Evolutionary conservation across 30 jellyfish, hydroid and myxozoan species (phyloP), one percentile per base, ranked within the genome.

Genomic region (Aurelia aurita complex sp. Pacific): DNA sequence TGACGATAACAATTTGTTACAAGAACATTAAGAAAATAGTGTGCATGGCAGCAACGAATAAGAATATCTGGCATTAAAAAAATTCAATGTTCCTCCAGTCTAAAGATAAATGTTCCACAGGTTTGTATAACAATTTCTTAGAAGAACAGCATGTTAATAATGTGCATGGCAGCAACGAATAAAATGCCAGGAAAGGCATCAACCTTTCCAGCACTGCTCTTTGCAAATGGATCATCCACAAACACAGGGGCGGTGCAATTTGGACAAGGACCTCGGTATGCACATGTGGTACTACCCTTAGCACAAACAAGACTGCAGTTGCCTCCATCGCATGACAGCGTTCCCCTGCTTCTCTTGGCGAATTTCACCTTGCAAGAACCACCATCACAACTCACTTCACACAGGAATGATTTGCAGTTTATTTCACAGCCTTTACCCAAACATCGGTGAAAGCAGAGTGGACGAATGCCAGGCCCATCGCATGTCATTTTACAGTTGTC

Each of bases 401-500:
- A 80, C 12, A 54, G 10, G 2, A 15, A 15, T 15, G 90, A 40
- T 59, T 65, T 66, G 82, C 90, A 80, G 63, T 51, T 51, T 2
- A 80, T 66, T 42, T 66, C 74, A 40, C 90, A 80, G 23, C 54
- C 54, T 23, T 67, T 80, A 5, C 90, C 90, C 15, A 1, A 3
- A 60, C 90, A 80, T 13, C n/a, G 18, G 32, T 76, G 76, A 51
- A 67, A 80, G 90, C 90, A 80, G 16, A 17, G 63, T 61, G 62
- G 59, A 55, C 14, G 46, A 6, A 9, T 46, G 9, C 33, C 36
- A 4, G 73, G 33, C 10, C 70, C 81, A 9, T 8, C 52, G 62
- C 90, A 80, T 12, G 75, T 80, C 61, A 80, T 66, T 10, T 67
- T 67, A 57, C 90, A 80, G 69, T 80, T 80, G 74, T 80, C 90